These are phyloP conservation scores for Drosophila meridiana DNA, from an alignment of 2,888 invertebrate genomes.

Conservation along the genomic window DNA sequence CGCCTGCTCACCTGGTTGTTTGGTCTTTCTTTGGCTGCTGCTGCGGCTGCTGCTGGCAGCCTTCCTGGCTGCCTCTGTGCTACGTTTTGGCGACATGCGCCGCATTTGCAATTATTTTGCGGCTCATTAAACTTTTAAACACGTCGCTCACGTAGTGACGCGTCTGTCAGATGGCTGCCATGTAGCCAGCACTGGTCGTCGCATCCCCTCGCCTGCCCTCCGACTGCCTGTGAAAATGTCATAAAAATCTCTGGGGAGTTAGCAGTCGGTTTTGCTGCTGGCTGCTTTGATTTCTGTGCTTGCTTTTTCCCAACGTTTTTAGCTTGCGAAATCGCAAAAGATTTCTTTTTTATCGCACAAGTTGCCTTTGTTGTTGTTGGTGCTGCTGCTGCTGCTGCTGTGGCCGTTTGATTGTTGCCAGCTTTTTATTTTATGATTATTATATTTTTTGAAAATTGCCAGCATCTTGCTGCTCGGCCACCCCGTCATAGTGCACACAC, in stretches of 20 bases:
- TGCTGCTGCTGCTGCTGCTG: conserved; percentile 26
- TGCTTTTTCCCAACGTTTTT: conserved; percentile 72
- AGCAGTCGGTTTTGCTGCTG: conserved; percentile 56
- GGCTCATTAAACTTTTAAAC: conserved; percentile 84
- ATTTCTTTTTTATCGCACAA: conserved; percentile 73
- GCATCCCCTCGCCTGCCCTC: conserved; percentile 36
- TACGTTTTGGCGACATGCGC: conserved; percentile 72
- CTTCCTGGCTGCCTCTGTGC: conserved; percentile 56
- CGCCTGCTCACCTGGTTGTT: conserved; percentile 35
- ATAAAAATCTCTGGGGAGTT: conserved; percentile 81
- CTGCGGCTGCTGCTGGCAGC: conserved; percentile 6
- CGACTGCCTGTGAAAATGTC: conserved; percentile 73
- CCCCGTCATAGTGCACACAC: conserved; percentile 42
- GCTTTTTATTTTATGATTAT: conserved; percentile 77
- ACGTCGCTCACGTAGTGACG: conserved; percentile 82
- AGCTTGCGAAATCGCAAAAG: conserved; percentile 74
- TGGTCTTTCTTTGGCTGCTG: conserved; percentile 47
- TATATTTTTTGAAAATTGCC: conserved; percentile 70
- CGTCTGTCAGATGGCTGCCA: conserved; percentile 78
- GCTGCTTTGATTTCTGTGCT: conserved; percentile 70
- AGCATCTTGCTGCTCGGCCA: conserved; percentile 48
- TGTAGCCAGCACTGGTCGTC: conserved; percentile 54
- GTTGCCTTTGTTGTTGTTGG: conserved; percentile 29
- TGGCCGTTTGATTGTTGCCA: conserved; percentile 57
- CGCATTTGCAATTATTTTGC: conserved; percentile 82